Base-by-base conservation (phyloP, 2,797 vertebrate species). In the Chelon labrosus region DNA sequence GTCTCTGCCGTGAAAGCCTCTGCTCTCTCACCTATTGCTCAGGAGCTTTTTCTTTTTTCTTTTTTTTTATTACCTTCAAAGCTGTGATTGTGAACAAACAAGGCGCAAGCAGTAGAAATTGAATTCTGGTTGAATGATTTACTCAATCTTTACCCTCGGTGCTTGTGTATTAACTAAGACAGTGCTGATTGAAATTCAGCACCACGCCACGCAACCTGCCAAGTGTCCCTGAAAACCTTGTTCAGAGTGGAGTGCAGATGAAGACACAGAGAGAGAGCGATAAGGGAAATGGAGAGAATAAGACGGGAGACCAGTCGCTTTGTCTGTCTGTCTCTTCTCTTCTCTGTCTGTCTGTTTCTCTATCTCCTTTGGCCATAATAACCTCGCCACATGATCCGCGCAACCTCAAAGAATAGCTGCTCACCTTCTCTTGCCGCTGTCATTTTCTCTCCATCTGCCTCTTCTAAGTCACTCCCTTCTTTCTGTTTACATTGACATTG, bases 211-310 rank as follows among this genome's bases (percentile, higher is more conserved):
- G n/a, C 66, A 82, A 82, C 87, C 77, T 83, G 67, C 75, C 62
- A 67, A 86, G 82, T 83, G 86, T 86, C 82, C 85, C 85, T 88
- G 80, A 86, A 83, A 87, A 80, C 73, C 87, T 77, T 70, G 79
- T 82, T 85, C 73, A 70, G 75, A 87, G 65, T 73, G 55, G 82
- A 89, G 83, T 81, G 83, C 75, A 88, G 82, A 80, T 84, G 73
- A 85, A 86, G 79, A 84, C 71, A 82, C 57, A 86, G 65, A 70
- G 51, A 68, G 44, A 47, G 11, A 37, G 60, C 58, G 81, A 87
- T 83, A 83, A 84, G 69, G 49, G 68, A 75, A 75, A 78, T 0
- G 3, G 56, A 75, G 58, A 77, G 70, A 79, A 82, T 62, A 71
- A 77, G 74, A 39, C 59, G 77, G 44, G 69, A 67, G 75, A 56